Percentiles rank a stretch among this genome's conserved stretches.
Evolutionary conservation across 2,113 vertebrate genomes (phyloP).

Genomic region (Pangasianodon hypophthalmus): DNA sequence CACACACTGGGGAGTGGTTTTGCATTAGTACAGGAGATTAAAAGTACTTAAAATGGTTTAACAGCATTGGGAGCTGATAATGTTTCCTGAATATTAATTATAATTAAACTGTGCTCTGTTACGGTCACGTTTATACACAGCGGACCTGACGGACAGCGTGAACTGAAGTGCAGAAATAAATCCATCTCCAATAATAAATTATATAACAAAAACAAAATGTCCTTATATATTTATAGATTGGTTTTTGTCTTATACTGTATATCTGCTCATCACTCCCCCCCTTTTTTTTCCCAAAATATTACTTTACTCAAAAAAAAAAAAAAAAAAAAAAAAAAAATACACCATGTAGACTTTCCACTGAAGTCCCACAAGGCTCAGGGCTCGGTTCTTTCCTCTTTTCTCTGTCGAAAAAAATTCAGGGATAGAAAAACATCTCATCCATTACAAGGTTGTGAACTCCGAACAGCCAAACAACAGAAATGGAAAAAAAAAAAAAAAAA

Average conservation of each 20-base stretch:
- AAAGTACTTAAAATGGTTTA: constrained; percentile 28
- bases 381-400: too few relatives aligned
- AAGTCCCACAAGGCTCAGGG: not conserved
- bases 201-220: not conserved
- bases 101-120: not conserved
- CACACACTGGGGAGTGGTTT: not conserved
- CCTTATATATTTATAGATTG: not conserved
- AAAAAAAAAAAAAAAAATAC: not conserved
- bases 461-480: too few relatives aligned
- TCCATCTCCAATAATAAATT: not conserved
- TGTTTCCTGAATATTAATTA: constrained; percentile 25
- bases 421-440: not conserved
- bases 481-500: not conserved
- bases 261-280: not conserved
- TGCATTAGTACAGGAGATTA: not conserved
- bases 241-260: not conserved
- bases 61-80: constrained; percentile 5
- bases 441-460: not conserved
- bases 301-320: not conserved
- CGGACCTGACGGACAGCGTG: not conserved
- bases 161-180: not conserved
- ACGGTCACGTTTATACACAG: not conserved
- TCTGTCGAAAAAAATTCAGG: too few relatives aligned
- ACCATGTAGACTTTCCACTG: not conserved
- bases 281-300: not conserved